Evolutionary conservation across 2,113 vertebrate genomes (phyloP).

Genomic region (Hepsetus odoe): DNA sequence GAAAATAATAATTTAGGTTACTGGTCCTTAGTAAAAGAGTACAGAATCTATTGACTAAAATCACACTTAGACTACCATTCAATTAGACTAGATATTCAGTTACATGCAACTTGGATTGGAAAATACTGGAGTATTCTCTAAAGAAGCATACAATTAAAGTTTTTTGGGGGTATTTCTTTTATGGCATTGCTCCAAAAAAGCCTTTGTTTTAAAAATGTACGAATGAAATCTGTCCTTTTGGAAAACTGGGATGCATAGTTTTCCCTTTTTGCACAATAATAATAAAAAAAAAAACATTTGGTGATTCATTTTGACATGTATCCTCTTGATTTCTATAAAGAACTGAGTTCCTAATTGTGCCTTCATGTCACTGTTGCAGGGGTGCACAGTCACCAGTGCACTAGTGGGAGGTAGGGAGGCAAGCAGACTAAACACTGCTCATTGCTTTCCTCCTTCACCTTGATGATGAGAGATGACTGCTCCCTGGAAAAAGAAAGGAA

Average conservation of each 20-base stretch:
- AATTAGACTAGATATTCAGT: too few species aligned
- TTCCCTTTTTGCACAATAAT: constrained; percentile 40
- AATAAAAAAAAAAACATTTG: constrained; percentile 45
- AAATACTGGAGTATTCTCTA: too few species aligned
- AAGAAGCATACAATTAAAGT: too few species aligned
- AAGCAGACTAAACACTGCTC: constrained; percentile 80
- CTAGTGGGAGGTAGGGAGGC: constrained; percentile 78
- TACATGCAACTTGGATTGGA: too few species aligned
- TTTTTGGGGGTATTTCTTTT: too few species aligned
- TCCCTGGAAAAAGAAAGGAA: constrained; percentile 67
- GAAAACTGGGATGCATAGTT: constrained; percentile 8
- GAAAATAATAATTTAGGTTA: not conserved
- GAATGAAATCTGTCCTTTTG: not conserved
- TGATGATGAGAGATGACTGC: constrained; percentile 83
- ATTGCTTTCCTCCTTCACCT: constrained; percentile 82
- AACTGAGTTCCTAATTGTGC: constrained; percentile 31
- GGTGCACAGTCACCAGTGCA: too few species aligned
- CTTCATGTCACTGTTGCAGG: too few species aligned
- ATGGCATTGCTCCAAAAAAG: too few species aligned
- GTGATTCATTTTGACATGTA: constrained; percentile 43
- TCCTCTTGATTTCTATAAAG: constrained; percentile 11
- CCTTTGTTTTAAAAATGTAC: too few species aligned
- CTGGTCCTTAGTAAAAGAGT: not conserved
- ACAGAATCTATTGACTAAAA: too few species aligned
- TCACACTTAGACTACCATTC: too few species aligned